phyloP scores from a whole-genome alignment of 64 coral and sea anemone species.

The Cladopsammia gracilis region DNA sequence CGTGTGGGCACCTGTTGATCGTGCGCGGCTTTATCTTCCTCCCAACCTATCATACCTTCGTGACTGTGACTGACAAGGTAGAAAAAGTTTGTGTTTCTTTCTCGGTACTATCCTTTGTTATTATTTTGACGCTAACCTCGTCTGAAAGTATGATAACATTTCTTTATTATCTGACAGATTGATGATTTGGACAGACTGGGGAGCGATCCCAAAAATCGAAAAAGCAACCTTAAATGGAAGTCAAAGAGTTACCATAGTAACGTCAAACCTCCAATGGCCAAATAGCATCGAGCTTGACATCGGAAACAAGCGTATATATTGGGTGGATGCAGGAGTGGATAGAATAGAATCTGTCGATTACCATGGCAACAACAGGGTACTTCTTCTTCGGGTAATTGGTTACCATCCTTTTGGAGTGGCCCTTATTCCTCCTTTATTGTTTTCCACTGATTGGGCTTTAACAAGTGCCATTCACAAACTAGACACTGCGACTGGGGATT shows the following conservation, averaged over 20 bases:
- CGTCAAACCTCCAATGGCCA: conserved; percentile 30
- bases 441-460: conserved; percentile 67
- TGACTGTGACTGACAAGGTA: no score
- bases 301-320: conserved; percentile 37
- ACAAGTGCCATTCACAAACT: not conserved
- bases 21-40: no score
- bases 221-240: conserved; percentile 33
- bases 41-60: no score
- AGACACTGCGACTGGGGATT: conserved; percentile 11
- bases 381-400: not conserved
- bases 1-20: no score
- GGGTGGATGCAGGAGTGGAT: conserved; percentile 47
- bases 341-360: conserved; percentile 64
- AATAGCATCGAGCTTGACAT: conserved; percentile 68
- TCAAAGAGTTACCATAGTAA: conserved; percentile 33
- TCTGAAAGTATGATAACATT: no score
- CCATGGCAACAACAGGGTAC: conserved; percentile 34
- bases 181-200: conserved; percentile 83
- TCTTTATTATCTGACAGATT: conserved; percentile 25
- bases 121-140: no score
- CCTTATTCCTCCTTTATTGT: conserved; percentile 32
- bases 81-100: no score
- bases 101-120: no score
- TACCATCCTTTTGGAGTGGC: conserved; percentile 72
- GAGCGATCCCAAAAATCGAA: conserved; percentile 68